phyloP scores from a whole-genome alignment of 2,113 vertebrate genomes.

The Myiagra hebetior region DNA sequence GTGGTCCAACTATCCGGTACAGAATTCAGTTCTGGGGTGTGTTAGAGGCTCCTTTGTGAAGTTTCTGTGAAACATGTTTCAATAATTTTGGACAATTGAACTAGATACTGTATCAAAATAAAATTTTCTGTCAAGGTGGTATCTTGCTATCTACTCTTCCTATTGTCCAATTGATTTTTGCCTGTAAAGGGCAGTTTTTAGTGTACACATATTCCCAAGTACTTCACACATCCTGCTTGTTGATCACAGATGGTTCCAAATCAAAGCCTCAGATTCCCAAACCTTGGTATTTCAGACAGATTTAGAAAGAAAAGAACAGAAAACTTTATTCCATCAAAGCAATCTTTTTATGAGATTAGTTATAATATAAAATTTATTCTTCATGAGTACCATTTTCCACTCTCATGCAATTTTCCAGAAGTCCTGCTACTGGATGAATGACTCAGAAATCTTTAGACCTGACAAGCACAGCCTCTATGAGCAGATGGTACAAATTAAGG shows the following conservation, averaged over 20 bases:
- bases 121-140: background rate
- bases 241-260: background rate
- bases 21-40: background rate
- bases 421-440: background rate
- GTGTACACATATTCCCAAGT: background rate
- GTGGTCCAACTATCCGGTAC: background rate
- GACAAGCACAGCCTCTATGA: background rate
- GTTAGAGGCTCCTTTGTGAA: background rate
- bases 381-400: background rate
- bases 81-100: background rate
- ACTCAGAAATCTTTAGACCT: background rate
- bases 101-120: background rate
- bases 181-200: background rate
- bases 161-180: background rate
- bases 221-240: background rate
- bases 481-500: slow-evolving; percentile 17
- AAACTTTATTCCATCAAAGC: background rate
- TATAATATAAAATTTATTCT: background rate
- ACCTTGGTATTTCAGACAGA: background rate
- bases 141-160: background rate
- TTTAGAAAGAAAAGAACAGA: background rate
- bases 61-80: background rate
- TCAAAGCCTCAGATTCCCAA: background rate
- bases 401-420: background rate
- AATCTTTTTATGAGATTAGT: background rate